Percentiles rank a stretch among this genome's conserved stretches.
These are phyloP conservation scores for Scleropages formosus DNA, from an alignment of 2,797 vertebrate species.

Conservation along the genomic window DNA sequence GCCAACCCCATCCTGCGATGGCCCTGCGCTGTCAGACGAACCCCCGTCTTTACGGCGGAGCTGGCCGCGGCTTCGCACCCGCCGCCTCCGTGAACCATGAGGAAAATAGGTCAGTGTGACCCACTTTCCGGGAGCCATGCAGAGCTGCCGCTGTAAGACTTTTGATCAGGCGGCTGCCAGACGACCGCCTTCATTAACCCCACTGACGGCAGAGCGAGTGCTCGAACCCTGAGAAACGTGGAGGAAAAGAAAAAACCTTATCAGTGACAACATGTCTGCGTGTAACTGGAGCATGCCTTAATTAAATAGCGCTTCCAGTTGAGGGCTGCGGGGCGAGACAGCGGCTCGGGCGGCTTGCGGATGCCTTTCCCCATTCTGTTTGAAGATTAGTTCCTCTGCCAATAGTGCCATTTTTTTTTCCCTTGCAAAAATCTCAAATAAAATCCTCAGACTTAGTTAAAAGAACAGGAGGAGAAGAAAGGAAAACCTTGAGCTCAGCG, in stretches of 20 bases:
- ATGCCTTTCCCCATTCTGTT: conserved; percentile 6
- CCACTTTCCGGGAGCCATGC: conserved; percentile 63
- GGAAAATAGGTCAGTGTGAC: conserved; percentile 78
- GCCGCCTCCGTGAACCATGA: conserved; percentile 74
- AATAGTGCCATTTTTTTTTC: background rate
- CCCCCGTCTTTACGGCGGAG: conserved; percentile 70
- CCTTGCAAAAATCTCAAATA: background rate
- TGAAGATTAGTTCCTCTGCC: conserved; percentile 19
- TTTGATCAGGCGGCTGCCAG: background rate
- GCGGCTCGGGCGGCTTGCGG: background rate
- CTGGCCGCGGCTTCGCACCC: background rate
- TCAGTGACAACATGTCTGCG: conserved; percentile 50
- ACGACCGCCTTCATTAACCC: conserved; percentile 48
- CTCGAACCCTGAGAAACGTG: conserved; percentile 47
- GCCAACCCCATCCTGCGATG: conserved; percentile 69
- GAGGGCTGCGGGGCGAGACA: background rate
- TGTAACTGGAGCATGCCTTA: conserved; percentile 43
- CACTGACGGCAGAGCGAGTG: conserved; percentile 38
- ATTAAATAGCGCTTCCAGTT: conserved; percentile 36
- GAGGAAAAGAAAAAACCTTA: conserved; percentile 41
- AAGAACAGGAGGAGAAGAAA: background rate
- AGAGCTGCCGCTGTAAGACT: background rate
- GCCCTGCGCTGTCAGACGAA: conserved; percentile 67
- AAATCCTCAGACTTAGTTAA: conserved; percentile 11
- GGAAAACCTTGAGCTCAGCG: background rate